Conservation (phyloP, 2,113 vertebrate species). For the Lagopus muta region DNA sequence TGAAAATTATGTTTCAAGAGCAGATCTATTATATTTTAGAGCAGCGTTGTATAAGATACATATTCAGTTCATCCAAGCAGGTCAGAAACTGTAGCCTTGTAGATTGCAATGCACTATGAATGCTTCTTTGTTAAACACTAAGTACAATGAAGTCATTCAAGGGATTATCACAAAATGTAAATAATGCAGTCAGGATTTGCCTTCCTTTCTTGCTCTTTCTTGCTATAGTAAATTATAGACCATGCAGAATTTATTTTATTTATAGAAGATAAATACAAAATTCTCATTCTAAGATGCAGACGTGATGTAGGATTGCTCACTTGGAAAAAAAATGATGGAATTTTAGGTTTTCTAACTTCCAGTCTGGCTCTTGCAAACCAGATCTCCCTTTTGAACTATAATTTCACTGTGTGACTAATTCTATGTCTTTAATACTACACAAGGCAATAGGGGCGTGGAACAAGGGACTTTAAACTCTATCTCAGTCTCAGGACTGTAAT, state of each 20-base stretch:
- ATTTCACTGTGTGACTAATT: not conserved
- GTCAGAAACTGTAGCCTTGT: not conserved
- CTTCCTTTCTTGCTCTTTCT: not conserved
- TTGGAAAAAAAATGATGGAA: not conserved
- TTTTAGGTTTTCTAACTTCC: not conserved
- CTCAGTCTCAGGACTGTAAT: not conserved
- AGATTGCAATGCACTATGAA: not conserved
- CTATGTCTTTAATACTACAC: not conserved
- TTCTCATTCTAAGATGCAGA: not conserved
- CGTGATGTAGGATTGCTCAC: not conserved
- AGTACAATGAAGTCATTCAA: not conserved
- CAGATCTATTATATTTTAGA: not conserved
- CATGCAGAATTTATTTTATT: not conserved
- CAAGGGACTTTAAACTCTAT: not conserved
- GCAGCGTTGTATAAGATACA: not conserved
- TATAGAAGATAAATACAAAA: not conserved
- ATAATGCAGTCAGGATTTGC: not conserved
- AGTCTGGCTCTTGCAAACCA: not conserved
- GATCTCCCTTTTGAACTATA: not conserved
- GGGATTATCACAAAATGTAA: not conserved
- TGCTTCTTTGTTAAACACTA: not conserved
- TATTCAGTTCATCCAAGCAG: not conserved
- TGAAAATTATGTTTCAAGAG: not conserved
- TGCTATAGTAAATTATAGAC: not conserved
- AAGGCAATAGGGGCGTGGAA: not conserved